phyloP scores from a whole-genome alignment of 2,888 invertebrate genomes.

The Mamestra brassicae region DNA sequence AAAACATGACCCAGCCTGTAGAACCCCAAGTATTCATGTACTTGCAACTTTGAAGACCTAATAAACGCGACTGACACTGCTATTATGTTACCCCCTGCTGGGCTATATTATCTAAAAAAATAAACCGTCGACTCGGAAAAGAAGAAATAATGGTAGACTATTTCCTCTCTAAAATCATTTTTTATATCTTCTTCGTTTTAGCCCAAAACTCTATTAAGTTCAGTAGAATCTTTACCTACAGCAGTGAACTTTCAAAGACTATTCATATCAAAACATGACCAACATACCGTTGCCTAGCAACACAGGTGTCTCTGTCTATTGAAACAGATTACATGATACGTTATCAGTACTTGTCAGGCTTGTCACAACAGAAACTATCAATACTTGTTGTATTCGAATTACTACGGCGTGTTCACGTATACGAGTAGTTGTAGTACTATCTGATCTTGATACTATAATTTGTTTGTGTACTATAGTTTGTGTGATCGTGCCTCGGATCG shows the following conservation, averaged over 20 bases:
- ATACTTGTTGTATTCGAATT: conserved; percentile 24
- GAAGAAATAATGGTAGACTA: no score
- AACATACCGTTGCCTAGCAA: conserved; percentile 35
- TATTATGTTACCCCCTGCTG: no score
- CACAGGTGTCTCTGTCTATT: conserved; percentile 30
- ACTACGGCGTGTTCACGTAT: not conserved
- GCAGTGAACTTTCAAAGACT: not conserved
- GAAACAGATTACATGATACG: conserved; percentile 42
- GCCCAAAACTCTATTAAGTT: no score
- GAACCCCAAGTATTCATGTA: no score
- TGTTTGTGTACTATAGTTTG: conserved; percentile 17
- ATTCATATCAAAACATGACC: not conserved
- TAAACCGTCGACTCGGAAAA: no score
- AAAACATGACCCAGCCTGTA: not conserved
- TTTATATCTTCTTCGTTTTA: no score
- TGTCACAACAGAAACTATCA: conserved; percentile 29
- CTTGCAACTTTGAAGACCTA: not conserved
- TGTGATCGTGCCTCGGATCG: conserved; percentile 13
- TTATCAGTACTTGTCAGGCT: conserved; percentile 37
- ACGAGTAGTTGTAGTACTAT: not conserved
- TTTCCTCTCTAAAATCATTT: no score
- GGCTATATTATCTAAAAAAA: no score
- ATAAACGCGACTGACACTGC: not conserved
- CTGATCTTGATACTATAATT: conserved; percentile 28
- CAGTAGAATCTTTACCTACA: not conserved